These are phyloP conservation scores for Penaeus chinensis DNA, from an alignment of 1,140 invertebrate species.

Conservation along the genomic window DNA sequence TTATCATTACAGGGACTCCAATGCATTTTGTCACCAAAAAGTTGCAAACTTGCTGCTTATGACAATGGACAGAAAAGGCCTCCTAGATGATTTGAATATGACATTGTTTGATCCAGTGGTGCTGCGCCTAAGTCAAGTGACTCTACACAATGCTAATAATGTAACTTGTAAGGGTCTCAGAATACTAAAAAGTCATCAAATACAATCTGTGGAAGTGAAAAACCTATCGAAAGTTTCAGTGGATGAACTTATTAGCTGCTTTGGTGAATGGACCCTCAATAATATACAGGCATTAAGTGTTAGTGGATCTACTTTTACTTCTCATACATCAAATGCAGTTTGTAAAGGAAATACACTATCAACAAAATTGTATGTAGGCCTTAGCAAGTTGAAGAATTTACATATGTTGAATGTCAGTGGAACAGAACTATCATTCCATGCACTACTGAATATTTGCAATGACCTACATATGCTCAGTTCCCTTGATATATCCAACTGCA, in stretches of 20 bases:
- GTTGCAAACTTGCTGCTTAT: conserved; percentile 78
- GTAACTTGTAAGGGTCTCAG: conserved; percentile 76
- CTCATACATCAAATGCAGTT: conserved; percentile 72
- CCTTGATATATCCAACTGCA: conserved; percentile 78
- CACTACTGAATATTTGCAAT: conserved; percentile 77
- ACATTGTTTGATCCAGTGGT: conserved; percentile 76
- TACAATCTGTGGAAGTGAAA: conserved; percentile 74
- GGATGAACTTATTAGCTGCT: conserved; percentile 77
- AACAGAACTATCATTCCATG: conserved; percentile 79
- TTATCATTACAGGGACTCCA: conserved; percentile 70
- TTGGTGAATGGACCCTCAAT: conserved; percentile 79
- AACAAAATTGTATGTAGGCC: conserved; percentile 69
- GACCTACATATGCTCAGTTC: conserved; percentile 77
- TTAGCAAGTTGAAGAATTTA: conserved; percentile 72
- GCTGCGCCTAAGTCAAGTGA: conserved; percentile 74
- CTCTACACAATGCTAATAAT: conserved; percentile 68
- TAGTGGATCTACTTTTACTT: conserved; percentile 76
- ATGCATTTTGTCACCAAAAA: conserved; percentile 77
- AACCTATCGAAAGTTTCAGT: conserved; percentile 74
- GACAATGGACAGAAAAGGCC: conserved; percentile 75
- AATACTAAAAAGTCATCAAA: conserved; percentile 77
- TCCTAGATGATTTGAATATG: conserved; percentile 76
- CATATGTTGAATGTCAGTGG: conserved; percentile 78
- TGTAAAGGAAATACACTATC: conserved; percentile 49
- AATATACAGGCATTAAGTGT: conserved; percentile 78